These are phyloP conservation scores for Galbula dea DNA, from an alignment of 2,113 vertebrate genomes.

Conservation along the genomic window DNA sequence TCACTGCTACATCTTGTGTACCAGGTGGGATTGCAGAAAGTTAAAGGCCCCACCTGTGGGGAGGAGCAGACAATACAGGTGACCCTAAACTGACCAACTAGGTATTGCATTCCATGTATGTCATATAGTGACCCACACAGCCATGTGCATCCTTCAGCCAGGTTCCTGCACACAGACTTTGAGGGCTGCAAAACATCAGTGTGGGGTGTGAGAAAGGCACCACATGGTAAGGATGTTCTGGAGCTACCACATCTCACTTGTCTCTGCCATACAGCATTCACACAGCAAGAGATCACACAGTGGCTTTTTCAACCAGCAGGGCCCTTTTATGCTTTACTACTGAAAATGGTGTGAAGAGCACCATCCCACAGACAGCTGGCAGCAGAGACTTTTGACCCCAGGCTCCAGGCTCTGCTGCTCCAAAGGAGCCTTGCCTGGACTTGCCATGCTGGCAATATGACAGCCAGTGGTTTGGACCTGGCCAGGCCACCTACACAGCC, in stretches of 20 bases:
- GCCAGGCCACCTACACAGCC: not conserved
- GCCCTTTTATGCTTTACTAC: not conserved
- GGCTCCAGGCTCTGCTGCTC: not conserved
- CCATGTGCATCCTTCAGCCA: not conserved
- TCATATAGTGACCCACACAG: no score
- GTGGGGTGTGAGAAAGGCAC: not conserved
- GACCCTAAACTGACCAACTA: no score
- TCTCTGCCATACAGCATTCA: not conserved
- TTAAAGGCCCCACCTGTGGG: no score
- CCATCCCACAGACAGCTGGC: not conserved
- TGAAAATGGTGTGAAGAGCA: not conserved
- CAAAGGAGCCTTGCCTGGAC: not conserved
- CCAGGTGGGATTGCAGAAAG: no score
- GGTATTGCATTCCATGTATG: no score
- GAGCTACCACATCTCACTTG: not conserved
- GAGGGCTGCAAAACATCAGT: not conserved
- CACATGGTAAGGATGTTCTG: not conserved
- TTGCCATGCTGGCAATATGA: not conserved
- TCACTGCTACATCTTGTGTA: no score
- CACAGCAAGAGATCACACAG: fast-evolving
- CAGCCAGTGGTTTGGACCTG: not conserved
- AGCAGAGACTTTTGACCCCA: not conserved
- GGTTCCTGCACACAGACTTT: not conserved
- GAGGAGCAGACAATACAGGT: no score
- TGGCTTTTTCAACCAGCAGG: not conserved